Base-by-base conservation (phyloP, 2,888 invertebrate species). In the Halictus quadricinctus region DNA sequence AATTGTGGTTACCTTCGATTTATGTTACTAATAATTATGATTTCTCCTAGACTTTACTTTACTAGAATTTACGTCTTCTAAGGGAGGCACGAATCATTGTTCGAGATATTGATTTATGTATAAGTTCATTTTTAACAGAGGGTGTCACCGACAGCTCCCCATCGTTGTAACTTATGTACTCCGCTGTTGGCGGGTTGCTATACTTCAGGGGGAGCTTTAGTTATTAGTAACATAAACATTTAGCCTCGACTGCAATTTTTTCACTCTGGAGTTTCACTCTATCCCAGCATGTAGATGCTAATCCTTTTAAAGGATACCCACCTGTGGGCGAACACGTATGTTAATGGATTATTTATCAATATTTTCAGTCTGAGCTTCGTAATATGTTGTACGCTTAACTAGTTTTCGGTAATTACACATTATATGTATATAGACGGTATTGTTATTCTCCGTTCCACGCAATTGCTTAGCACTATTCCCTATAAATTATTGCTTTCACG, bases 361-460 rank as follows among this genome's bases (percentile, higher is more conserved):
- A 25, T 73, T 29, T 85, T 70, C 76, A 48, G 58, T 64, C 76
- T 79, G 58, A 64, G n/a, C n/a, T 79, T 60, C 36, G 18, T n/a
- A 48, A 60, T 21, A 72, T 29, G 46, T 58, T 29, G 69, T 48
- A 25, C 36, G 29, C 72, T 72, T 29, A 76, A 72, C 25, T 36
- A 41, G 29, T 18, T 50, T 41, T 21, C 25, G 48, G 36, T 64
- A 41, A 70, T 15, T 25, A 64, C 6, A 64, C 13, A 64, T 25
- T 60, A 25, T 25, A 25, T 60, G 25, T n/a, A 64, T 60, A 36
- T 77, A n/a, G 21, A 18, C 29, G 18, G 46, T 66, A 73, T 50
- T 43, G 46, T 43, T 41, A 66, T 60, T 50, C 8, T 72, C 18
- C 25, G 41, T 36, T 70, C 69, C 25, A 43, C 29, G 48, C 60